These are phyloP conservation scores for Coenonympha glycerion DNA, from an alignment of 2,888 invertebrate genomes.

Conservation along the genomic window DNA sequence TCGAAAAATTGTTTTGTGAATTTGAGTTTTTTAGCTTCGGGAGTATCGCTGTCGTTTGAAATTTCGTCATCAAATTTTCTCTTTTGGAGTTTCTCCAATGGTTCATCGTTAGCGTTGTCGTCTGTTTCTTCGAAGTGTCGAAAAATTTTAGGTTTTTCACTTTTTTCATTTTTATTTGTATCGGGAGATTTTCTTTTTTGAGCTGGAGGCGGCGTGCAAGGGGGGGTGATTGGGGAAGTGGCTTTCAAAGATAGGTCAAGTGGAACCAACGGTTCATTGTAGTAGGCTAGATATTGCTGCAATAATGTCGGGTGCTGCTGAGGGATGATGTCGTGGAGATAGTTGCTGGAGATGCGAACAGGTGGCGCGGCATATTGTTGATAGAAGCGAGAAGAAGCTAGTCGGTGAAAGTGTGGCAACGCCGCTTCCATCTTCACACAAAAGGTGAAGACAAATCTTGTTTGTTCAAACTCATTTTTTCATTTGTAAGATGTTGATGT, in stretches of 20 bases:
- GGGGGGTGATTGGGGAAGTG: conserved; percentile 84
- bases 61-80: conserved; percentile 53
- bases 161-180: conserved; percentile 52
- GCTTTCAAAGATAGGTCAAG: conserved; percentile 85
- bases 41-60: conserved; percentile 62
- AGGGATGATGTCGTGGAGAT: conserved; percentile 62
- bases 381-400: conserved; percentile 60
- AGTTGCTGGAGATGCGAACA: conserved; percentile 57
- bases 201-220: conserved; percentile 83
- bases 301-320: conserved; percentile 65
- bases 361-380: conserved; percentile 64
- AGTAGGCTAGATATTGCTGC: conserved; percentile 76
- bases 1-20: conserved; percentile 67
- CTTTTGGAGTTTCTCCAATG: conserved; percentile 44
- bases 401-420: conserved; percentile 60
- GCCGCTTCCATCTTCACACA: conserved; percentile 60
- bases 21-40: conserved; percentile 66
- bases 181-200: conserved; percentile 67
- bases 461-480: conserved; percentile 13
- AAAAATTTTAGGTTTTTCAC: conserved; percentile 63
- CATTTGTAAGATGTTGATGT: conserved; percentile 18
- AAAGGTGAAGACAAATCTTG: not conserved
- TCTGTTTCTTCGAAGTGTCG: conserved; percentile 60
- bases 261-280: conserved; percentile 79
- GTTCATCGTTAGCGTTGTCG: conserved; percentile 42